Evolutionary conservation across 2,888 invertebrate species (phyloP), one percentile per base, ranked within the genome.

Genomic region (Megamerina dolium): DNA sequence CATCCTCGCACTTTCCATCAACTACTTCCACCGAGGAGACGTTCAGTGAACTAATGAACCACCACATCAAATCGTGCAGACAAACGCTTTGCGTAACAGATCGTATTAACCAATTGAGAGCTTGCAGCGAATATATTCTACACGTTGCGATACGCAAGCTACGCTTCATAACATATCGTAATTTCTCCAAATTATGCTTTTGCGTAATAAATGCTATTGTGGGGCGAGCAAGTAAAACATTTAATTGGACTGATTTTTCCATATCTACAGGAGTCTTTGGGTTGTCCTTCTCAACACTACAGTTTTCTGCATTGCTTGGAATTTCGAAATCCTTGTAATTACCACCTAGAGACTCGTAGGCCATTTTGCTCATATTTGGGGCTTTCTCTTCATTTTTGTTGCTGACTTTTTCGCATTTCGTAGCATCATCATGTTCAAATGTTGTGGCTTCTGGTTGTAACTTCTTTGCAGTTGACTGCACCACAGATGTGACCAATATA

Each of bases 21-120:
- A 51, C 42, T 18, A 56, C 44, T 30, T 78, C 78, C n/a, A 72
- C 70, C 30, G 79, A 77, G 18, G 72, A 70, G 38, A 74, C 59
- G 3, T 84, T 83, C 29, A 95, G 75, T 0, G 94, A 86, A 12
- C 85, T 82, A 17, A 93, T 89, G 66, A 95, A 93, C 87, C 92
- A 94, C 96, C 96, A 96, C 67, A 97, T 79, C 9, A 96, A 77
- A 72, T 97, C 96, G 59, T 96, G 95, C 16, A 97, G 78, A 63
- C 91, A 87, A 4, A 85, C 83, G 4, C 92, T 87, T 65, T 92
- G 92, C 0, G 93, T 92, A 1, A 93, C 88, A 40, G 87, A 91
- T 39, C 92, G 80, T 34, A 97, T 73, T 17, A 99, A 73, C 97
- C 97, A 99, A 67, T 95, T 95, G 55, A 96, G 75, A 1, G 94